Conservation (phyloP, 2,113 vertebrate genomes). For the Larimichthys polyactis region DNA sequence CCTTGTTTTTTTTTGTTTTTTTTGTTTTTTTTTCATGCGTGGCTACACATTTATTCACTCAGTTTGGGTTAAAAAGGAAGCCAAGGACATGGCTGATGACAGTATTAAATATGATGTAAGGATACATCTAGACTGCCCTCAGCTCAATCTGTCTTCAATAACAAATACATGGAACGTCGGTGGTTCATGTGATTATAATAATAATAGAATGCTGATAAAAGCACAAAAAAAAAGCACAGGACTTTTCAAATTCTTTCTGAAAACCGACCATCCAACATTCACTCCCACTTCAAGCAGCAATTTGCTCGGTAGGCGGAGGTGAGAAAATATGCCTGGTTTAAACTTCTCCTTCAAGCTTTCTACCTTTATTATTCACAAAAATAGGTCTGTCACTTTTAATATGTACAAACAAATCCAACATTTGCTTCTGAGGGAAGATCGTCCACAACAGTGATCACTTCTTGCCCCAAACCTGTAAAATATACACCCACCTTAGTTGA, state of each 20-base stretch:
- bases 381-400: neutral
- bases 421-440: no score
- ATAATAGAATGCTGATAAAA: no score
- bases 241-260: neutral
- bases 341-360: neutral
- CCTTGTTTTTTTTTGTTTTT: slow-evolving; percentile 28
- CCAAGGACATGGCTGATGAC: slow-evolving; percentile 51
- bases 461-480: no score
- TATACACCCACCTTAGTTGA: no score
- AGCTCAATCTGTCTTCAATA: neutral
- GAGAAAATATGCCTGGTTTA: neutral
- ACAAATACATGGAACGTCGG: neutral
- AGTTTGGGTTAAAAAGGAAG: slow-evolving; percentile 52
- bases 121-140: neutral
- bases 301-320: no score
- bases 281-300: no score
- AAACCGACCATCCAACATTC: no score
- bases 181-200: neutral
- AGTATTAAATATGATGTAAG: slow-evolving; percentile 37
- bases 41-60: slow-evolving; percentile 48
- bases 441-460: no score
- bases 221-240: neutral
- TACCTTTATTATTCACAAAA: neutral
- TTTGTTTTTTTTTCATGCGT: slow-evolving; percentile 41
- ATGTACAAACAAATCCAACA: no score